Conservation (phyloP, 1,140 invertebrate genomes). For the Platyscapa corneri region DNA sequence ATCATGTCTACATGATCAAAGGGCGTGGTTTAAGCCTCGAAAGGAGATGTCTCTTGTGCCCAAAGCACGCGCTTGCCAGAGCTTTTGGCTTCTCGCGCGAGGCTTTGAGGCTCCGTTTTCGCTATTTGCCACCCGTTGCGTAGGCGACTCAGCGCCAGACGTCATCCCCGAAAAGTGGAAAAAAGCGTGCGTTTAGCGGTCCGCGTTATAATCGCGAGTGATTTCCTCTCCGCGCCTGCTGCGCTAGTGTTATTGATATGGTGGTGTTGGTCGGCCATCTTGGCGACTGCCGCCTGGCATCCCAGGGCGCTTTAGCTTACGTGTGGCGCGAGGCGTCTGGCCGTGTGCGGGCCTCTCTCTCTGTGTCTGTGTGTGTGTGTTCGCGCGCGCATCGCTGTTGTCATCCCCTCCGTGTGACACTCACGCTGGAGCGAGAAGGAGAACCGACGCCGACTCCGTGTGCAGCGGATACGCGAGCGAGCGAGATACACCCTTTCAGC, state of each 20-base stretch:
- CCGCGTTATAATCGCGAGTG: constrained; percentile 8
- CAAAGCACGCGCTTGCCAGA: not conserved
- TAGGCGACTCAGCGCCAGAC: constrained; percentile 42
- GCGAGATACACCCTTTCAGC: constrained; percentile 63
- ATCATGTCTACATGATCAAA: not conserved
- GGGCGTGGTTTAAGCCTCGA: not conserved
- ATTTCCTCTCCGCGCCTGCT: constrained; percentile 32
- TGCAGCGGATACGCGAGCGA: not conserved
- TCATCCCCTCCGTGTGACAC: constrained; percentile 73
- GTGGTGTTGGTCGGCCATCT: constrained; percentile 77
- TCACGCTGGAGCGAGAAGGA: constrained; percentile 52
- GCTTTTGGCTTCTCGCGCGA: not conserved
- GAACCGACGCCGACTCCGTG: not conserved
- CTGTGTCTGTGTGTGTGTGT: not conserved
- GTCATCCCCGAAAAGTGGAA: not conserved
- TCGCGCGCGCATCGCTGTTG: not conserved
- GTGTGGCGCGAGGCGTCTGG: not conserved
- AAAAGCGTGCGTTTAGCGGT: constrained; percentile 59
- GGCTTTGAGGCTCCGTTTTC: not conserved
- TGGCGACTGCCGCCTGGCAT: constrained; percentile 66
- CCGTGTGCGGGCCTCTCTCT: no score
- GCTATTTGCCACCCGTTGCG: no score
- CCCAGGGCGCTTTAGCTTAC: constrained; percentile 53
- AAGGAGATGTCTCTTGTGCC: not conserved
- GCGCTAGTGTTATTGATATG: constrained; percentile 77